These are phyloP conservation scores for Macrotus californicus DNA, from an alignment of 2,113 vertebrate species.

Conservation along the genomic window DNA sequence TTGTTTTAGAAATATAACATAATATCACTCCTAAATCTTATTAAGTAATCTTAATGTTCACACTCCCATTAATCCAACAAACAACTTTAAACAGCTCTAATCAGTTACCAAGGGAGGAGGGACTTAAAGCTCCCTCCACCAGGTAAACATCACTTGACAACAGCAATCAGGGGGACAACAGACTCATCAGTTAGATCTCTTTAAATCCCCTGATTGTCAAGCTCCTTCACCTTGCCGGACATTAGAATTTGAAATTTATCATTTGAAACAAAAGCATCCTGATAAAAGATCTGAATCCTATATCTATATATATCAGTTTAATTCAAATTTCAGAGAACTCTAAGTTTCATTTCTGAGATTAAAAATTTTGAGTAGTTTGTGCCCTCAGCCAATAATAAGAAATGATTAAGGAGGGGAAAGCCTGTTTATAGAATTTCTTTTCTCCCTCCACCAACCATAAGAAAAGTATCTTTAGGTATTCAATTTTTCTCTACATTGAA, in stretches of 20 bases:
- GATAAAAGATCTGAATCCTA: neutral
- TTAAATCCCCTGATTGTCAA: neutral
- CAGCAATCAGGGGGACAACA: neutral
- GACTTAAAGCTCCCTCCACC: neutral
- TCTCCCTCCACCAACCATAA: neutral
- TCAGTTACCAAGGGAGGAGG: neutral
- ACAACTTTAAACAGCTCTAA: constrained; percentile 18
- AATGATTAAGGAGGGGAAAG: neutral
- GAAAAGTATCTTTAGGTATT: neutral
- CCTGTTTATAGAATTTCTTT: neutral
- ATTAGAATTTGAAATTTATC: neutral
- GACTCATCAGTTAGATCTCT: neutral
- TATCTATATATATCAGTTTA: neutral
- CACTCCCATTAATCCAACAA: constrained; percentile 20
- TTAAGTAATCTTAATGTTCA: constrained; percentile 48
- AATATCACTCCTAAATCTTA: constrained; percentile 54
- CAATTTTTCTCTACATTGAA: constrained; percentile 13
- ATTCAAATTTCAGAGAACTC: constrained; percentile 12
- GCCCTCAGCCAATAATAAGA: neutral
- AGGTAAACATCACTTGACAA: constrained; percentile 28
- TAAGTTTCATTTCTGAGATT: neutral
- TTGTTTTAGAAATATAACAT: constrained; percentile 65
- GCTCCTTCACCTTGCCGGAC: neutral
- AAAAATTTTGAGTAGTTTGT: neutral
- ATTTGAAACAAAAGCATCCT: neutral